Base-by-base conservation (phyloP, 2,888 invertebrate genomes). In the Brachypalpus laphriformis region DNA sequence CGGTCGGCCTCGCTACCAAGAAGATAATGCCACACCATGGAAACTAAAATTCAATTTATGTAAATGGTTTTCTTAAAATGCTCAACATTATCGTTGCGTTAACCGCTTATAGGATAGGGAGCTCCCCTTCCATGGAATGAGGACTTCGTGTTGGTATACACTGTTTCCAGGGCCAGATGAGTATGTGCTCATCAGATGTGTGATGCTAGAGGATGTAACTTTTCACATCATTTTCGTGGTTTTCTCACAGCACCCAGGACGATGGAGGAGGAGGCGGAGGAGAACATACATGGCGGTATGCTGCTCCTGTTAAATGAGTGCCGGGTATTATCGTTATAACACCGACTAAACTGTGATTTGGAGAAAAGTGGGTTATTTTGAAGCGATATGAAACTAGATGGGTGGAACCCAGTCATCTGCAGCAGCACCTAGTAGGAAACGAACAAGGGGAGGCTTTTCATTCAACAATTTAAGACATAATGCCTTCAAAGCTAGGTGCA, bases 141-240 rank as follows among this genome's bases (percentile, higher is more conserved):
- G 45, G 16, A 11, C 40, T 18, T 9, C 5, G 14, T 22, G 25
- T 22, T 7, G 25, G 16, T 18, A 31, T 25, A 45, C 1, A n/a
- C 9, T 40, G 4, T 16, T 51, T 61, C 9, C 51, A 49, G 18
- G 16, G 22, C 37, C 56, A 76, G 71, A 71, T 40, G 76, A 76
- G 57, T 42, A 57, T 51, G 59, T 71, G 57, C 76, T 71, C 81
- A 63, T 68, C 65, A 51, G 42, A 49, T 65, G 42, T n/a, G 25
- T 4, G 49, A 66, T 65, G 25, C 61, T 7, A 16, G 28, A 72
- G 77, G 77, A 82, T 72, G 72, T 59, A 82, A 82, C 72, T 82
- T 82, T 82, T 82, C 82, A 66, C 77, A 82, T 82, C 47, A 72
- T 72, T 77, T 76, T 61, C 51, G 71, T 72, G 72, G 72, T 77